Percentiles rank a stretch among this genome's conserved stretches.
phyloP scores from a whole-genome alignment of 35 echinoderm and acorn worm genomes.

The Diadema setosum region DNA sequence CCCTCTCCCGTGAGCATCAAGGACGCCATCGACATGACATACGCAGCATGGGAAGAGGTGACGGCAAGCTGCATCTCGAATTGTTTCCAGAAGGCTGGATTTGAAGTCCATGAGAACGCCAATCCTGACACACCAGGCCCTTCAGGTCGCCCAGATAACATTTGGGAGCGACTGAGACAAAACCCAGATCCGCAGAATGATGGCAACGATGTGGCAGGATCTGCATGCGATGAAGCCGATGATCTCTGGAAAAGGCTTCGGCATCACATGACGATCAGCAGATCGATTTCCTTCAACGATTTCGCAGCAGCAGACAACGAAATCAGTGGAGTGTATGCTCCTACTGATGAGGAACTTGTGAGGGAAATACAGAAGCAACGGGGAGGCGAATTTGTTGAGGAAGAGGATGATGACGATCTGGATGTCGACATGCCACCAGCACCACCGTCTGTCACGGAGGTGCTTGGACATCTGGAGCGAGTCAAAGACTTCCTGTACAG shows the following conservation, averaged over 20 bases:
- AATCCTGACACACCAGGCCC: background rate
- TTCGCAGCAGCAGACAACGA: background rate
- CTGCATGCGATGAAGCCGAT: background rate
- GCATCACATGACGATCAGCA: background rate
- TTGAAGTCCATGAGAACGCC: background rate
- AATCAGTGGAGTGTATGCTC: background rate
- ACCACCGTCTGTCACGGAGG: background rate
- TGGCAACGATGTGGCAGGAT: background rate
- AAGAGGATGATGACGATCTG: background rate
- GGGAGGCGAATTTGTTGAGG: background rate
- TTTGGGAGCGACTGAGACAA: background rate
- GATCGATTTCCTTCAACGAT: background rate
- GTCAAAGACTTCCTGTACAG: background rate
- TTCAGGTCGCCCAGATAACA: background rate
- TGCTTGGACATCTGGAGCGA: background rate
- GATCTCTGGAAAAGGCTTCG: background rate
- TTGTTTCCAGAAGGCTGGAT: background rate
- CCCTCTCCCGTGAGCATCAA: background rate
- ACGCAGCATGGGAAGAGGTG: background rate
- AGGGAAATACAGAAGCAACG: background rate
- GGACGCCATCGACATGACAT: background rate
- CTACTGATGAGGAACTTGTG: background rate
- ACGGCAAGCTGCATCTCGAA: background rate
- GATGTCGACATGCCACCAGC: background rate
- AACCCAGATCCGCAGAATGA: background rate